A percentile compares a stretch with the other conserved stretches of the same genome.
Evolutionary conservation across 2,888 invertebrate species (phyloP).

Genomic region (Drosophila affinis): DNA sequence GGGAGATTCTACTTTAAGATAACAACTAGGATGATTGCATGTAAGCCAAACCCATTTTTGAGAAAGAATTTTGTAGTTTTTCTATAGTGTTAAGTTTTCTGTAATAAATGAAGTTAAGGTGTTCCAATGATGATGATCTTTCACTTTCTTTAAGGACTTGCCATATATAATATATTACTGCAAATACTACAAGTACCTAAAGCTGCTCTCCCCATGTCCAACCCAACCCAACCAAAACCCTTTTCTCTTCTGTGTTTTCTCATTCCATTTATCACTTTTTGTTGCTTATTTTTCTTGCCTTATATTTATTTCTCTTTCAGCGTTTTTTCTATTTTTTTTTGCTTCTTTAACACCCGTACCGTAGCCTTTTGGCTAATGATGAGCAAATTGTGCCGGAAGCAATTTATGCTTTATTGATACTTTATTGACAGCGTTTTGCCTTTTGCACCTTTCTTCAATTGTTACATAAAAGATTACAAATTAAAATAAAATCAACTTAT

Average conservation of each 20-base stretch:
- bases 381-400: constrained; percentile 73
- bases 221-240: too few relatives aligned
- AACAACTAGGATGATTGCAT: constrained; percentile 7
- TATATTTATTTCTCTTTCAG: constrained; percentile 9
- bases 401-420: constrained; percentile 57
- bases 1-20: neutral
- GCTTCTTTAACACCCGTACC: constrained; percentile 41
- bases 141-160: neutral
- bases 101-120: too few relatives aligned
- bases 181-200: too few relatives aligned
- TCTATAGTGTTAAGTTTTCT: too few relatives aligned
- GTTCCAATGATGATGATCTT: neutral
- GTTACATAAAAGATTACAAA: constrained; percentile 35
- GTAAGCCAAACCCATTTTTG: neutral
- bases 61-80: constrained; percentile 8
- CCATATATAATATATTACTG: too few relatives aligned
- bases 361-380: constrained; percentile 65
- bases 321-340: constrained; percentile 16
- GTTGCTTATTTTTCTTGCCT: constrained; percentile 13
- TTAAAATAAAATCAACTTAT: constrained; percentile 45
- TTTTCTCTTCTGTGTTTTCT: neutral
- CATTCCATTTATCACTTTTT: neutral
- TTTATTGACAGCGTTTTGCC: constrained; percentile 70
- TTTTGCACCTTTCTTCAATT: constrained; percentile 4
- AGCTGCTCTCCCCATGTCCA: too few relatives aligned